phyloP scores from a whole-genome alignment of 1,140 invertebrate species.

The Brachionus rotundiformis region DNA sequence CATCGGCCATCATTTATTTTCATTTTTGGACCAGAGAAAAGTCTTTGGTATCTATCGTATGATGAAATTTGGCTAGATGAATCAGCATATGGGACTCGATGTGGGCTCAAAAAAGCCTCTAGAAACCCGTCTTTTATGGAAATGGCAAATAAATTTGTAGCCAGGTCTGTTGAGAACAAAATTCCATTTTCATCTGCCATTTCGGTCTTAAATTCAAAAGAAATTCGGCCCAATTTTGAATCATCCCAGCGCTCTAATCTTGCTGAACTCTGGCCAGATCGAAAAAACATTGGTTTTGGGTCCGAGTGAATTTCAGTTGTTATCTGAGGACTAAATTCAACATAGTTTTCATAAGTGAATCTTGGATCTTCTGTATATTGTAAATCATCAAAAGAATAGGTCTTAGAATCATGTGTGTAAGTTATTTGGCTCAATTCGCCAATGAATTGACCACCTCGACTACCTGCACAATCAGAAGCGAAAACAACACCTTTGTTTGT shows the following conservation, averaged over 20 bases:
- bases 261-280: slow-evolving; percentile 11
- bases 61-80: background rate
- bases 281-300: slow-evolving; percentile 45
- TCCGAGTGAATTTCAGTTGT: slow-evolving; percentile 36
- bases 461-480: slow-evolving; percentile 5
- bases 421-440: slow-evolving; percentile 35
- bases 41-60: slow-evolving; percentile 35
- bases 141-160: slow-evolving; percentile 8
- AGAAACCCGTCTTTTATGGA: slow-evolving; percentile 6
- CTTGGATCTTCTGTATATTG: slow-evolving; percentile 48
- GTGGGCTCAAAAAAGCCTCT: slow-evolving; percentile 26
- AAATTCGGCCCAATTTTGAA: slow-evolving; percentile 40
- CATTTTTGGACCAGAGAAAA: background rate
- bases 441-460: background rate
- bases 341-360: slow-evolving; percentile 42
- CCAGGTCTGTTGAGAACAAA: slow-evolving; percentile 10
- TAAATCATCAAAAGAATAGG: slow-evolving; percentile 33
- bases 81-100: slow-evolving; percentile 44
- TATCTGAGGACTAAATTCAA: slow-evolving; percentile 31
- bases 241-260: slow-evolving; percentile 17
- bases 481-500: slow-evolving; percentile 29
- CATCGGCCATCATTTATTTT: slow-evolving; percentile 24
- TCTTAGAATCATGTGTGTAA: slow-evolving; percentile 29
- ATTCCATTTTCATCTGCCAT: slow-evolving; percentile 26
- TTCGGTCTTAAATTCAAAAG: slow-evolving; percentile 36